Conservation (phyloP, 23 tunicate species). For the Halocynthia aurantium region DNA sequence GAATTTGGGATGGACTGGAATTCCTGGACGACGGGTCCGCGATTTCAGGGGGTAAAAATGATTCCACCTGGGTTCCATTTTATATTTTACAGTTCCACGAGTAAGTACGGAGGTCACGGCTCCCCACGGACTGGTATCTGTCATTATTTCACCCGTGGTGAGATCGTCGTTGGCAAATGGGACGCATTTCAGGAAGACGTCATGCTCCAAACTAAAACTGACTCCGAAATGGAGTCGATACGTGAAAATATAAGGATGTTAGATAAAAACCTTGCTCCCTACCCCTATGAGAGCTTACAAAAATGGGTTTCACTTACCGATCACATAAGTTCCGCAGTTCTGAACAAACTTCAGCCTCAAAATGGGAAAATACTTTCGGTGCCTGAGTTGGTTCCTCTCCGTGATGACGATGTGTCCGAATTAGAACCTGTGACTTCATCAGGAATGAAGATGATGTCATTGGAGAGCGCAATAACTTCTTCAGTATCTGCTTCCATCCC, state of each 20-base stretch:
- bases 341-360: slow-evolving; percentile 44
- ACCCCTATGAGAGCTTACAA: slow-evolving; percentile 76
- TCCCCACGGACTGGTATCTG: slow-evolving; percentile 92
- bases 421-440: no score
- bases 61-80: slow-evolving; percentile 96
- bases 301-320: slow-evolving; percentile 81
- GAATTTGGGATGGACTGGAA: slow-evolving; percentile 99
- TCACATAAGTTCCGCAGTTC: slow-evolving; percentile 17
- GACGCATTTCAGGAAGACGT: slow-evolving; percentile 37
- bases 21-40: slow-evolving; percentile 77
- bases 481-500: no score
- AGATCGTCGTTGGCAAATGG: slow-evolving; percentile 74
- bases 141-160: slow-evolving; percentile 57
- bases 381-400: slow-evolving; percentile 38
- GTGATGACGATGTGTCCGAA: neutral
- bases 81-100: slow-evolving; percentile 69
- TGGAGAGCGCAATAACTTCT: no score
- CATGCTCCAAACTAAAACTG: slow-evolving; percentile 5
- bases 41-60: slow-evolving; percentile 91
- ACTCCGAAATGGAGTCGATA: slow-evolving; percentile 21
- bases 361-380: slow-evolving; percentile 53
- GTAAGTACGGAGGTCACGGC: slow-evolving; percentile 36
- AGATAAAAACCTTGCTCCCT: slow-evolving; percentile 74
- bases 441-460: no score
- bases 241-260: slow-evolving; percentile 33